Evolutionary conservation across 2,888 invertebrate species (phyloP).

Genomic region (Mycalesis mineus): DNA sequence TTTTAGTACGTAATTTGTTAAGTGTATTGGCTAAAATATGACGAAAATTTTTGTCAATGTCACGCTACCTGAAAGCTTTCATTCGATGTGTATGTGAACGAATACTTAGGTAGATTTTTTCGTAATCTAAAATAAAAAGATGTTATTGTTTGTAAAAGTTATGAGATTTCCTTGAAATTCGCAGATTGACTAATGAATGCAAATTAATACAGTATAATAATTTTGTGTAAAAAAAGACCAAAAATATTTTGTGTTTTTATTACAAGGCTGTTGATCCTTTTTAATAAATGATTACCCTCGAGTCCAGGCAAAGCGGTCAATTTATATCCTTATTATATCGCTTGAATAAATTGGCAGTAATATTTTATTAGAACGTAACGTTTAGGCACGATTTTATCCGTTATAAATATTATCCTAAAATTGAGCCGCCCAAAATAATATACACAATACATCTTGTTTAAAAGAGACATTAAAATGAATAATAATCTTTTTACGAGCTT

Average conservation of each 20-base stretch:
- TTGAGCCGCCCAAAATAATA: background rate
- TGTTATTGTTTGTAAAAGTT: no score
- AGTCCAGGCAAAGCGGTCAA: slow-evolving; percentile 5
- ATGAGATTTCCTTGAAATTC: no score
- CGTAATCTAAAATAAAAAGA: no score
- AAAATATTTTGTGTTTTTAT: background rate
- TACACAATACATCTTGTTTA: background rate
- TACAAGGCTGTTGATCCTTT: slow-evolving; percentile 1
- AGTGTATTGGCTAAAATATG: no score
- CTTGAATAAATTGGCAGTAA: slow-evolving; percentile 3
- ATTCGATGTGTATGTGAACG: no score
- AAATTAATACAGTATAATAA: background rate
- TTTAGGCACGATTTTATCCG: slow-evolving; percentile 1
- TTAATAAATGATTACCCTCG: slow-evolving; percentile 8
- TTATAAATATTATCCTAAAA: background rate
- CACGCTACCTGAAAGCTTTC: no score
- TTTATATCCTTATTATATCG: slow-evolving; percentile 5
- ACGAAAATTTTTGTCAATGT: no score
- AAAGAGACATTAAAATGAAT: no score
- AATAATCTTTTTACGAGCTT: no score
- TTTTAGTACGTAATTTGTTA: no score
- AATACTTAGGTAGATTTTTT: no score
- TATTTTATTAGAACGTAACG: background rate
- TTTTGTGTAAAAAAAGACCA: background rate
- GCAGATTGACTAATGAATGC: no score